These are phyloP conservation scores for Odontophorus gujanensis DNA, from an alignment of 2,113 vertebrate species.

Conservation along the genomic window DNA sequence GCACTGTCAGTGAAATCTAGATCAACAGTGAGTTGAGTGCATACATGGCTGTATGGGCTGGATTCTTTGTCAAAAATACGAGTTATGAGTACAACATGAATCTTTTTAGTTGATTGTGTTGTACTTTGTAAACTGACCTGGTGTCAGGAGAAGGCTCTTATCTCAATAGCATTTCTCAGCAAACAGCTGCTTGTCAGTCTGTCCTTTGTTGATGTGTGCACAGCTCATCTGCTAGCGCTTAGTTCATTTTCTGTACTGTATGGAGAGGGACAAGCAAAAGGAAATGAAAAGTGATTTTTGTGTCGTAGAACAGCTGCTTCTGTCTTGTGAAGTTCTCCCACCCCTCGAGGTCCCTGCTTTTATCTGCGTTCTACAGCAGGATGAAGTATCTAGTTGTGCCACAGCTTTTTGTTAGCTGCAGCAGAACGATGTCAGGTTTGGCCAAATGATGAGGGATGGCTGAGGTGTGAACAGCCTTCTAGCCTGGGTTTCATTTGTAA, in stretches of 20 bases:
- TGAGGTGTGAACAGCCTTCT: constrained; percentile 12
- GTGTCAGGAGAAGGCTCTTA: background rate
- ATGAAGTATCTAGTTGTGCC: constrained; percentile 33
- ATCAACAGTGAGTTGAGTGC: rapidly evolving
- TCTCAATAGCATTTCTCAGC: background rate
- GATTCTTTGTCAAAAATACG: background rate
- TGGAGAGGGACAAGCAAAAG: constrained; percentile 9
- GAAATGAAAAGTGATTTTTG: constrained; percentile 54
- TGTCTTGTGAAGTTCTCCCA: constrained; percentile 6
- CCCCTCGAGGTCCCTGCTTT: constrained; percentile 12
- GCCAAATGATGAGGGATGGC: constrained; percentile 53
- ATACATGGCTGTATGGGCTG: rapidly evolving
- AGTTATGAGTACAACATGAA: background rate
- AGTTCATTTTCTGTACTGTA: background rate
- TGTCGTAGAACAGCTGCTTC: constrained; percentile 45
- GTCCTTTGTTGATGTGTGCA: background rate
- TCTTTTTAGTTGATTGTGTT: background rate
- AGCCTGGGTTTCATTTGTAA: constrained; percentile 52
- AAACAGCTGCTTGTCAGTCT: background rate
- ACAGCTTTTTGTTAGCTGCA: constrained; percentile 28
- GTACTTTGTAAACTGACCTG: background rate
- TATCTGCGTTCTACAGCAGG: constrained; percentile 11
- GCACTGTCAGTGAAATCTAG: background rate
- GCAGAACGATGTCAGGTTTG: constrained; percentile 31
- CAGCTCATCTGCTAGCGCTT: background rate